These are phyloP conservation scores for Luperina testacea DNA, from an alignment of 2,888 invertebrate genomes.

Conservation along the genomic window DNA sequence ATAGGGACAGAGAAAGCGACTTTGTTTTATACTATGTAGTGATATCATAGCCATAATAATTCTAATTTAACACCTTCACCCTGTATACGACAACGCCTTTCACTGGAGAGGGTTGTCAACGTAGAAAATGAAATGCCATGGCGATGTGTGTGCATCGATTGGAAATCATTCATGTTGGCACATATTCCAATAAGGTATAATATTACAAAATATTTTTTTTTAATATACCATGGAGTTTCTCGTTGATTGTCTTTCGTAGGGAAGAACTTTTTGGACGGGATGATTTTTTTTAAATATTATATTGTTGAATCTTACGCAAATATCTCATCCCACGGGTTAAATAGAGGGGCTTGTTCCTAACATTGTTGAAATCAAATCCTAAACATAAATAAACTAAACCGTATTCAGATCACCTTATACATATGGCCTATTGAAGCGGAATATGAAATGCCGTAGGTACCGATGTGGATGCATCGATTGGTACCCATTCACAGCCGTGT, in stretches of 20 bases:
- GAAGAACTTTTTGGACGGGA: not conserved
- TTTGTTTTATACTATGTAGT: too few species aligned
- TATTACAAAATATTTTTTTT: not conserved
- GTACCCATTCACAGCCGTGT: slow-evolving; percentile 16
- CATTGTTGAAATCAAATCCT: not conserved
- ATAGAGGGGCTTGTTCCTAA: too few species aligned
- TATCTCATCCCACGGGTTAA: too few species aligned
- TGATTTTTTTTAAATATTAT: not conserved
- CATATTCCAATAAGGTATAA: not conserved
- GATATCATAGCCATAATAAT: not conserved
- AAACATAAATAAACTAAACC: slow-evolving; percentile 2
- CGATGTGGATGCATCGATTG: slow-evolving; percentile 19
- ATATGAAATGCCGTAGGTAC: not conserved
- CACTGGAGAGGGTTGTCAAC: slow-evolving; percentile 18
- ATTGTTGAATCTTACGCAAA: too few species aligned
- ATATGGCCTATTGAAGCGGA: slow-evolving; percentile 7
- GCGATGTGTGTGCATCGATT: slow-evolving; percentile 34
- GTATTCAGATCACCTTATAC: not conserved
- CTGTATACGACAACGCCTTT: slow-evolving; percentile 25
- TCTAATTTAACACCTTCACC: not conserved
- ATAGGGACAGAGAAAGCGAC: too few species aligned
- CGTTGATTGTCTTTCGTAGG: not conserved
- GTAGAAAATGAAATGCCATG: slow-evolving; percentile 33
- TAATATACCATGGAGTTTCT: too few species aligned
- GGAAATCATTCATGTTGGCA: slow-evolving; percentile 8